Base-by-base conservation (phyloP, 2,888 invertebrate species). In the Eristalis tenax region DNA sequence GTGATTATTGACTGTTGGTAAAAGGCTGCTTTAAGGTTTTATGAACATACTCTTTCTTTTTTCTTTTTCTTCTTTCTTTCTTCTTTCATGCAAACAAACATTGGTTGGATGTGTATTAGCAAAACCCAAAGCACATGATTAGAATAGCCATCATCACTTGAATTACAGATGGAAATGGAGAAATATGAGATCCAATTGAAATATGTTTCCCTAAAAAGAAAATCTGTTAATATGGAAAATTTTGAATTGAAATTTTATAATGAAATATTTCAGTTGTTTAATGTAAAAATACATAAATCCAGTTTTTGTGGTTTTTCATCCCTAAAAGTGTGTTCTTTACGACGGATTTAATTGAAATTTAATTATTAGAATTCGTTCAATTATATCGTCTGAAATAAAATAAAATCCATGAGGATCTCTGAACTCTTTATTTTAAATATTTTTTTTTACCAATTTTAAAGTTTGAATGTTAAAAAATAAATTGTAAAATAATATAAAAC, bases 121-220 rank as follows among this genome's bases (percentile, higher is more conserved):
- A 18, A 8, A 50, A 18, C 18, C 18, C 6, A 22, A 50, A 6
- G 50, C 50, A 50, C 50, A 50, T 18, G 2, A 50, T 50, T 18
- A 50, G 6, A 18, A 50, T 18, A 50, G 50, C 50, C 50, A 18
- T n/a, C 18, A 50, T 8, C n/a, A 50, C n/a, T 50, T 50, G 18
- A 18, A 18, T 18, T 18, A 50, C 8, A 18, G 50, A 50, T 18
- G 50, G 18, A 50, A 50, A 50, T 50, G 50, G 5, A 18, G 50
- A 50, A 50, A 50, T 50, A 18, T 50, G 50, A 50, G 59, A 59
- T 59, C 59, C 59, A 26, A 6, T 28, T 26, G 59, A 59, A 8
- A 59, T 59, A 59, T 59, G 26, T 59, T 59, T 59, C 59, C 59
- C 59, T 59, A 4, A 59, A 59, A 59, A 15, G 26, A 59, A 59